These are phyloP conservation scores for Melieria omissa DNA, from an alignment of 2,888 invertebrate genomes.

Conservation along the genomic window DNA sequence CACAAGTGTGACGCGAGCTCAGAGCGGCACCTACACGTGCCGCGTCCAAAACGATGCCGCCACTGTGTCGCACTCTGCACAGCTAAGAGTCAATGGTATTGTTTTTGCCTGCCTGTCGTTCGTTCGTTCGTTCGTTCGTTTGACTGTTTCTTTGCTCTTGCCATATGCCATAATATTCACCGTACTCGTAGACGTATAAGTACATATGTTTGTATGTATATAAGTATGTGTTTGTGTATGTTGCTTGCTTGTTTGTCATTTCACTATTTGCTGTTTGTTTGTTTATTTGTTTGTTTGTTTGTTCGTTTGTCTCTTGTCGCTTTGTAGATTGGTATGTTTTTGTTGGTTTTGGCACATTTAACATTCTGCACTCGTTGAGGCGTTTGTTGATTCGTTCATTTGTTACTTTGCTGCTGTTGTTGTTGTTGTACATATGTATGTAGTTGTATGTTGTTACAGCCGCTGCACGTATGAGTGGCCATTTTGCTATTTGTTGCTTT, in stretches of 20 bases:
- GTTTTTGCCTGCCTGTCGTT: constrained; percentile 11
- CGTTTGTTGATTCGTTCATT: background rate
- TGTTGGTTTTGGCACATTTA: background rate
- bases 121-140: constrained; percentile 5
- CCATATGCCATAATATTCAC: too few species aligned
- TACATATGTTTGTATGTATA: constrained; percentile 20
- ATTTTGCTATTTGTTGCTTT: too few species aligned
- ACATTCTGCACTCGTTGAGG: background rate
- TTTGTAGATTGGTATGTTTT: constrained; percentile 5
- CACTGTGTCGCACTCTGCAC: constrained; percentile 71
- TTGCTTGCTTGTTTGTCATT: constrained; percentile 8
- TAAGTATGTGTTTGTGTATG: constrained; percentile 11
- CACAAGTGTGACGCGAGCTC: constrained; percentile 70
- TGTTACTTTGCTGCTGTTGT: background rate
- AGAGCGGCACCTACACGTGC: constrained; percentile 73
- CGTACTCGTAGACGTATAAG: background rate
- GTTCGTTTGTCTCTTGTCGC: constrained; percentile 13
- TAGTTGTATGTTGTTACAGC: background rate
- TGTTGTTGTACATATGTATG: background rate
- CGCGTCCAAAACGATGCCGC: constrained; percentile 72
- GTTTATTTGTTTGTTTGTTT: constrained; percentile 14
- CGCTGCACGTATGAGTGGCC: too few species aligned
- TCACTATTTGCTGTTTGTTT: constrained; percentile 7
- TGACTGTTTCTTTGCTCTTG: background rate
- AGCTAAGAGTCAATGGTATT: constrained; percentile 72